A percentile compares a stretch with the other conserved stretches of the same genome.
These are phyloP conservation scores for Mechanitis messenoides DNA, from an alignment of 2,888 invertebrate species.

Conservation along the genomic window DNA sequence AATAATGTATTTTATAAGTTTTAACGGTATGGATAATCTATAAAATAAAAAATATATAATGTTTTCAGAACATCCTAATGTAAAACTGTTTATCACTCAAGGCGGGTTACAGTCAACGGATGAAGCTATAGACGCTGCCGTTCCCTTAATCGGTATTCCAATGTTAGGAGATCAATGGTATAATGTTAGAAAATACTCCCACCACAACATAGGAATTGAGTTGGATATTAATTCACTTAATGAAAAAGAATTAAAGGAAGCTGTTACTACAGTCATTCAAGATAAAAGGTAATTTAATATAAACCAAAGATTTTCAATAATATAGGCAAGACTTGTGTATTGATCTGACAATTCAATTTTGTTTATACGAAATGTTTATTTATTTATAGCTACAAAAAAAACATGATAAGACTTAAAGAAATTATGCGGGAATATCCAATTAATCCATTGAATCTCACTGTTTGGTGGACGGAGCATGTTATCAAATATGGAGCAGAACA, in stretches of 20 bases:
- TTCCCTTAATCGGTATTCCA: slow-evolving; percentile 53
- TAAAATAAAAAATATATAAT: no score
- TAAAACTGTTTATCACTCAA: slow-evolving; percentile 57
- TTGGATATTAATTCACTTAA: slow-evolving; percentile 38
- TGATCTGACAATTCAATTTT: no score
- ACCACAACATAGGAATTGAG: slow-evolving; percentile 40
- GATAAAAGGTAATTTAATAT: slow-evolving; percentile 31
- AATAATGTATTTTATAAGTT: no score
- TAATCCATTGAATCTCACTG: slow-evolving; percentile 28
- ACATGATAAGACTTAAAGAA: slow-evolving; percentile 20
- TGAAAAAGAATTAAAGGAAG: slow-evolving; percentile 33
- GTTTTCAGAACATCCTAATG: slow-evolving; percentile 50
- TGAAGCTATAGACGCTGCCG: slow-evolving; percentile 51
- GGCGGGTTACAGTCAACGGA: slow-evolving; percentile 59
- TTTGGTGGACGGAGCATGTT: slow-evolving; percentile 31
- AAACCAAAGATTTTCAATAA: no score
- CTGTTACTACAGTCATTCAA: slow-evolving; percentile 33
- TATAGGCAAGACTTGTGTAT: no score
- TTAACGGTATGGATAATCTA: neutral
- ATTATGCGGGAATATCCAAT: slow-evolving; percentile 28
- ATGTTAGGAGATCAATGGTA: slow-evolving; percentile 53
- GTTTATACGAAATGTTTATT: neutral
- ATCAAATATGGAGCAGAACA: slow-evolving; percentile 18
- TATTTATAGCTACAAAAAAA: slow-evolving; percentile 29
- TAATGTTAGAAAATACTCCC: slow-evolving; percentile 44